A percentile compares a stretch with the other conserved stretches of the same genome.
These are phyloP conservation scores for Pedicia rivosa DNA, from an alignment of 2,888 invertebrate genomes.

Conservation along the genomic window DNA sequence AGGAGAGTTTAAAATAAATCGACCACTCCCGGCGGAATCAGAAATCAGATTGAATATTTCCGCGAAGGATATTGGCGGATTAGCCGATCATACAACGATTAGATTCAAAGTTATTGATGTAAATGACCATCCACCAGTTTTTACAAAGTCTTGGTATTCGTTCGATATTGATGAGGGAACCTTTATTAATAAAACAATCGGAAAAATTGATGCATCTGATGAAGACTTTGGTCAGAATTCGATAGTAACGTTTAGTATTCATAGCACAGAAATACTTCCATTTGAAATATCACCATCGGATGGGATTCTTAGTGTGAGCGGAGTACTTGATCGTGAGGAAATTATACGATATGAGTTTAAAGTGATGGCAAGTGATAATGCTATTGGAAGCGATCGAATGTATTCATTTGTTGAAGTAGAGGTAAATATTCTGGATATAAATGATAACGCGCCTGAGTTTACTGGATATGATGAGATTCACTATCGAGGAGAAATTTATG, in stretches of 20 bases:
- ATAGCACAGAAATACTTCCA: conserved; percentile 37
- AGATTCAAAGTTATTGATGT: conserved; percentile 61
- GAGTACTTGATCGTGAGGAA: conserved; percentile 60
- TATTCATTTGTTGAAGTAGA: conserved; percentile 63
- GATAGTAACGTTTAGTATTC: conserved; percentile 54
- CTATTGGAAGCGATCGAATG: conserved; percentile 38
- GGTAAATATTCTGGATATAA: conserved; percentile 65
- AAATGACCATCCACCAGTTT: conserved; percentile 71
- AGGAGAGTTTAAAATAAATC: conserved; percentile 59
- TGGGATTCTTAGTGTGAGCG: conserved; percentile 55
- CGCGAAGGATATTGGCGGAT: conserved; percentile 58
- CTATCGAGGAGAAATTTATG: conserved; percentile 33
- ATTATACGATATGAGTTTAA: conserved; percentile 52
- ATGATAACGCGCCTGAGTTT: conserved; percentile 70
- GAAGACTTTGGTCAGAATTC: conserved; percentile 67
- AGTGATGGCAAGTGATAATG: conserved; percentile 60
- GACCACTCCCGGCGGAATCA: conserved; percentile 54
- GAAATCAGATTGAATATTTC: conserved; percentile 60
- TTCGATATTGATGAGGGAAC: conserved; percentile 69
- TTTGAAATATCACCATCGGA: conserved; percentile 53
- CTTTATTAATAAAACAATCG: conserved; percentile 53
- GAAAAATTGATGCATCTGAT: conserved; percentile 62
- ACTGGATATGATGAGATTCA: conserved; percentile 45
- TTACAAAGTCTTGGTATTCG: conserved; percentile 66
- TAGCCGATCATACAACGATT: conserved; percentile 51